These are phyloP conservation scores for Glossosoma conforme DNA, from an alignment of 1,140 invertebrate species.

Conservation along the genomic window DNA sequence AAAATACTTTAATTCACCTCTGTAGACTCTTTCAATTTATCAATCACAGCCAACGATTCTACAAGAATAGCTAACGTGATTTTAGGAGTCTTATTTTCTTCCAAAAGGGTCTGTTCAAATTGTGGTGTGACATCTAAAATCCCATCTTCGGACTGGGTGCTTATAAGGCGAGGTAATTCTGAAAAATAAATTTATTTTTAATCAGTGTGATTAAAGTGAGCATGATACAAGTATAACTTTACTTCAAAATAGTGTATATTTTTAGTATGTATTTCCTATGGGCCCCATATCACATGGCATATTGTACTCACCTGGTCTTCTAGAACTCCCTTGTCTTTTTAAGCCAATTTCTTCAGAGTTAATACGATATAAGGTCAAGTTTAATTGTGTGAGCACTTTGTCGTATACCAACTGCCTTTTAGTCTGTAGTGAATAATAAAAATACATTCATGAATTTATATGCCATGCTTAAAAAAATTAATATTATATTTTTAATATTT, in stretches of 20 bases:
- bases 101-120: constrained; percentile 40
- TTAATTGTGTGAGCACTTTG: constrained; percentile 19
- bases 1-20: too few relatives aligned
- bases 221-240: neutral
- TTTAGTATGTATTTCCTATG: too few relatives aligned
- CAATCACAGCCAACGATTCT: constrained; percentile 79
- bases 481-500: too few relatives aligned
- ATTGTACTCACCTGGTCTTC: constrained; percentile 20
- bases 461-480: too few relatives aligned
- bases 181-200: constrained; percentile 7
- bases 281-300: too few relatives aligned
- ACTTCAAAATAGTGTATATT: neutral
- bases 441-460: too few relatives aligned
- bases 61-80: constrained; percentile 68
- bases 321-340: constrained; percentile 21
- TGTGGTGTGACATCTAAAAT: constrained; percentile 46
- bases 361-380: constrained; percentile 23
- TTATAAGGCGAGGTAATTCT: constrained; percentile 32
- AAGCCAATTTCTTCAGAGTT: constrained; percentile 23
- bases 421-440: too few relatives aligned
- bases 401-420: constrained; percentile 28
- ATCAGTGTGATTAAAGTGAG: neutral
- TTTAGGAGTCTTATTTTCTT: constrained; percentile 44
- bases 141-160: constrained; percentile 40
- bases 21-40: constrained; percentile 78